Evolutionary conservation across 1,140 invertebrate genomes (phyloP), one percentile per base, ranked within the genome.

Genomic region (Phocides pigmalion): DNA sequence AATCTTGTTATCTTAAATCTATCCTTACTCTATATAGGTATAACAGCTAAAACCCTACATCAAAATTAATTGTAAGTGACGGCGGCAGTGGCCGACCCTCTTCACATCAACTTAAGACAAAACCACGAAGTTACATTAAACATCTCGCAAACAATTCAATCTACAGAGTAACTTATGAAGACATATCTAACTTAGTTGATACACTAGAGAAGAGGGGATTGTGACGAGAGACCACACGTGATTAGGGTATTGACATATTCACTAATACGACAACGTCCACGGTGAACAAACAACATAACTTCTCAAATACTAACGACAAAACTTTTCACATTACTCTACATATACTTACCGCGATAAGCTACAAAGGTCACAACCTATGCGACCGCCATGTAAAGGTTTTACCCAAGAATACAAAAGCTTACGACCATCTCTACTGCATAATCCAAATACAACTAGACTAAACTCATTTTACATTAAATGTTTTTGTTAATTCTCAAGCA

Each of bases 241-340:
- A 54, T 62, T 56, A 14, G 51, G 37, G 6, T 63, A 59, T 64
- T 65, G 42, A 58, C 39, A 58, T 49, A 12, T 51, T 66, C 17
- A 11, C 8, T 37, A 39, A 22, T 51, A 64, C 41, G 9, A 4
- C 17, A n/a, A n/a, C n/a, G n/a, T n/a, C n/a, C n/a, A n/a, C n/a
- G n/a, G 14, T 12, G 51, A 53, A 51, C 44, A 62, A 67, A 62
- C 50, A 62, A 49, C 16, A n/a, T 22, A 9, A 39, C 16, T 41
- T 49, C 62, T 67, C 37, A 54, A 41, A 47, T 65, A 56, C 37
- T 47, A 11, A 46, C 37, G 22, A 61, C 39, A 51, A 58, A 61
- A 47, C 44, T 49, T 49, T 65, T 37, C 16, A 16, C 61, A 64
- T 62, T 65, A 25, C 20, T 28, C 25, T 28, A 8, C 25, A 6